Base-by-base conservation (phyloP, 2,888 invertebrate species). In the Trichopoda pennipes region DNA sequence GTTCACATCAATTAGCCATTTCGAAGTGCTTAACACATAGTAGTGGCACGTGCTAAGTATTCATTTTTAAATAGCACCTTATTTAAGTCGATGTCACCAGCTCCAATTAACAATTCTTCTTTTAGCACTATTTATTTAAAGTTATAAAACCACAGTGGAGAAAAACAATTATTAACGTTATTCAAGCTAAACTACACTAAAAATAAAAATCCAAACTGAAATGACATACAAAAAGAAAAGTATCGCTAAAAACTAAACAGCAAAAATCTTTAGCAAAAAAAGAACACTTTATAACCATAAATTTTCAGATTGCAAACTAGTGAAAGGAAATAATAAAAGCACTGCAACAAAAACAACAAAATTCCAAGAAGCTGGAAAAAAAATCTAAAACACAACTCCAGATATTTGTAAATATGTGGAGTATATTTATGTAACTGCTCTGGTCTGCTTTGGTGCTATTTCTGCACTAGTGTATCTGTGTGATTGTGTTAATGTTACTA, bases 241-340 rank as follows among this genome's bases (percentile, higher is more conserved):
- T 61, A 51, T 51, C 38, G 28, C 10, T 19, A 32, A 63, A 61
- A 44, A 32, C 44, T 32, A 70, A 70, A 21, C 8, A 58, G 32
- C 47, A 12, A 69, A 21, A 49, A 49, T 6, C 4, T 44, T n/a
- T 1, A 49, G 49, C 17, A 68, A 44, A 23, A 51, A 58, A 66
- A 28, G 70, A 23, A 32, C 63, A 19, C 28, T 49, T 35, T 14
- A 53, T 17, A 58, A 56, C 6, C 58, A 78, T 64, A 69, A 51
- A 51, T 77, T 77, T 72, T 47, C 42, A 44, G 44, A 51, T 78
- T 23, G 51, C 64, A 64, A 74, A 63, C 51, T 64, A 81, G 81
- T 81, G 78, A 81, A 81, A 81, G 81, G 53, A 81, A 69, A 64
- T 16, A 78, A 63, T 21, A 53, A 69, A 53, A 74, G 35, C n/a